Conservation (phyloP, 1,140 invertebrate genomes). For the Pteromalus puparum region DNA sequence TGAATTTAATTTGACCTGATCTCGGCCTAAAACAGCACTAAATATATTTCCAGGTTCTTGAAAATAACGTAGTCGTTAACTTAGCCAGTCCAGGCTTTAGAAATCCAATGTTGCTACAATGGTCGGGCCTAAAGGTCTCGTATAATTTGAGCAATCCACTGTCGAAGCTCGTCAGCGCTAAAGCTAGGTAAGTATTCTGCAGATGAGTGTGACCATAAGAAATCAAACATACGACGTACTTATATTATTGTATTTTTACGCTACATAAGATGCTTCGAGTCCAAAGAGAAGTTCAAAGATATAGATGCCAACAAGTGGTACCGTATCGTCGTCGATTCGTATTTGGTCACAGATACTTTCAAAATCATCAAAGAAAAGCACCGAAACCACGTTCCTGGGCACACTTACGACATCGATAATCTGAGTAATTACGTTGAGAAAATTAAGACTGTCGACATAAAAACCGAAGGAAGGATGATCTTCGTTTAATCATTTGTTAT, state of each 20-base stretch:
- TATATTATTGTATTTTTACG: not conserved
- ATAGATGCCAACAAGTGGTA: constrained; percentile 77
- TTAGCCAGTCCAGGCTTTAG: constrained; percentile 41
- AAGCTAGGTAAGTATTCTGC: constrained; percentile 61
- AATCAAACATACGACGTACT: not conserved
- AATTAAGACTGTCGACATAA: constrained; percentile 24
- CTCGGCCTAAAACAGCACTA: not conserved
- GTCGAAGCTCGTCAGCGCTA: constrained; percentile 52
- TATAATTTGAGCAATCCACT: constrained; percentile 69
- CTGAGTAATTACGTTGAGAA: constrained; percentile 59
- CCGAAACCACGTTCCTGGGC: constrained; percentile 57
- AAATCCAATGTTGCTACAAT: constrained; percentile 52
- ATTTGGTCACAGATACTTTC: constrained; percentile 79
- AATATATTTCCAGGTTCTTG: constrained; percentile 50
- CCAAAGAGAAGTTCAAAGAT: constrained; percentile 62
- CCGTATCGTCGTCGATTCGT: constrained; percentile 78
- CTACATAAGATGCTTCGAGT: not conserved
- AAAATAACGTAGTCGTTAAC: constrained; percentile 53
- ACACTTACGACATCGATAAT: constrained; percentile 56
- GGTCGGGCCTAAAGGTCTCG: constrained; percentile 72
- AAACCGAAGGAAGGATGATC: constrained; percentile 25
- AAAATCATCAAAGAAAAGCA: constrained; percentile 55
- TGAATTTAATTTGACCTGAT: not conserved
- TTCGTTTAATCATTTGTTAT: constrained; percentile 4
- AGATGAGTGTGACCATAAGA: not conserved